Evolutionary conservation across 2,888 invertebrate genomes (phyloP), one percentile per base, ranked within the genome.

Genomic region (Leptopilina myrica): DNA sequence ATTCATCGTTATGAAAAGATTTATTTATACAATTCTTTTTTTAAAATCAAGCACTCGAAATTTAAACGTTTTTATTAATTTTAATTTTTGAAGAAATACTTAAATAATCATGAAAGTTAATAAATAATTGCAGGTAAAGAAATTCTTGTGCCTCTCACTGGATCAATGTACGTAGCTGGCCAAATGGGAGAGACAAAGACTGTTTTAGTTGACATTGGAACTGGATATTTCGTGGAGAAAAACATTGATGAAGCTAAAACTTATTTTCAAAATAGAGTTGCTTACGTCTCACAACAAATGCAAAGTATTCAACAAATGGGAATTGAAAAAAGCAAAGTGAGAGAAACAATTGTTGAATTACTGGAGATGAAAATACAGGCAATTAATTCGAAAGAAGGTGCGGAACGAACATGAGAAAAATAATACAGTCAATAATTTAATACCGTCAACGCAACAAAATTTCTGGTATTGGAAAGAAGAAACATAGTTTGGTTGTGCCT

Each of bases 101-200:
- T 59, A 14, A 46, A 33, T 64, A 59, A 67, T n/a, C 5, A 14
- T 12, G 1, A 26, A 26, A 64, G 11, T 59, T 8, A 49, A 49
- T 12, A 49, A 49, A 11, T 49, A 49, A 11, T 85, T 84, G 5
- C 78, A 90, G 90, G 88, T 7, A 97, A 96, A 89, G 95, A 96
- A 79, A 96, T 99, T 84, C 93, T 99, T 26, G 98, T 99, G 15
- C 99, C 99, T 1, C 93, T 99, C 14, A 98, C 99, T 14, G 97
- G 97, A 87, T 99, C 99, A 93, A 98, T 99, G 96, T 99, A 99
- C 93, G 98, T 99, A 64, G 97, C 98, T 64, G 99, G 99, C 2
- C 95, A 95, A 87, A 93, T 99, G 80, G 94, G 95, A 81, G 96
- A 98, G 89, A 95, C 96, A 53, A 95, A 97, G 77, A 96, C 96